Percentiles rank a stretch among this genome's conserved stretches.
Evolutionary conservation across 2,888 invertebrate genomes (phyloP).

Genomic region (Temnothorax ravouxi): DNA sequence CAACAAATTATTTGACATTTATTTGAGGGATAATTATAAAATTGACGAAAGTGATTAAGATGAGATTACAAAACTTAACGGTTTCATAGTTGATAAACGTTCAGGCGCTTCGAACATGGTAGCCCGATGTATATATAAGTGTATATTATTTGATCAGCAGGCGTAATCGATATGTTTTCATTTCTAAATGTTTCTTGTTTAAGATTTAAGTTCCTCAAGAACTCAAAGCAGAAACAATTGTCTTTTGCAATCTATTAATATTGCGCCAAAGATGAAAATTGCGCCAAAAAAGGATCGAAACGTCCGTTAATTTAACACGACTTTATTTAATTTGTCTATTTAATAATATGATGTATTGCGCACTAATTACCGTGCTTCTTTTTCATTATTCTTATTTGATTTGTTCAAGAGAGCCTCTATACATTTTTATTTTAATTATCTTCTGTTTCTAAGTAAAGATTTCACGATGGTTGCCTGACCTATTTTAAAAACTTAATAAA

Average conservation of each 20-base stretch:
- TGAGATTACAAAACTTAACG: neutral
- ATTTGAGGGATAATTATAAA: neutral
- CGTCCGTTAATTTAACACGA: no score
- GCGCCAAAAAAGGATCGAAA: no score
- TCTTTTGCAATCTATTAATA: no score
- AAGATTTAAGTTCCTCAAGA: neutral
- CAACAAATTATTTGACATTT: neutral
- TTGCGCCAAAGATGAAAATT: no score
- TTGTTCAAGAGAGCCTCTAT: no score
- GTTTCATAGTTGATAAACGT: neutral
- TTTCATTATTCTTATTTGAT: no score
- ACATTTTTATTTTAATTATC: neutral
- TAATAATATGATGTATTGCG: no score
- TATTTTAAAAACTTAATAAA: neutral
- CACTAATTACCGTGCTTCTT: no score
- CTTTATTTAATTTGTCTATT: no score
- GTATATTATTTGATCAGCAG: neutral
- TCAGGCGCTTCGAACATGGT: neutral
- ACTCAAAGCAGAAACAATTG: neutral
- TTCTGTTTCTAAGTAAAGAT: neutral
- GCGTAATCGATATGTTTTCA: neutral
- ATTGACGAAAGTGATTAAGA: neutral
- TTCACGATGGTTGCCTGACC: neutral
- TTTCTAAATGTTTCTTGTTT: neutral
- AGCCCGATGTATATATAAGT: neutral